Evolutionary conservation across 2,113 vertebrate species (phyloP), one percentile per base, ranked within the genome.

Genomic region (Amia ocellicauda): DNA sequence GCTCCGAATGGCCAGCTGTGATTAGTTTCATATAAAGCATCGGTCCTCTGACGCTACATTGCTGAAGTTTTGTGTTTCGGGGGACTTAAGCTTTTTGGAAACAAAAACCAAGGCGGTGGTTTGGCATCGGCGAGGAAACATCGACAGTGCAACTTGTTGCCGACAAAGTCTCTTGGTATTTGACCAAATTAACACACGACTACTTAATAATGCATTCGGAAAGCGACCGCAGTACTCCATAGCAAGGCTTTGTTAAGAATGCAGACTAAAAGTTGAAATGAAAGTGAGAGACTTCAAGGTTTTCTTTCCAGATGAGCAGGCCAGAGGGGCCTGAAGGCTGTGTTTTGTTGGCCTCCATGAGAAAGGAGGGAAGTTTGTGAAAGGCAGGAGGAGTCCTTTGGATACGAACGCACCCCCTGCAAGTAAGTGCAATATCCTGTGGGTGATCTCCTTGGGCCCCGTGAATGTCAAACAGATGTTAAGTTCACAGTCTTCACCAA

Each of bases 381-480:
- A 68, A 69, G 72, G 70, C 70, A 64, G 68, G 64, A 68, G 73
- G 70, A 70, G 70, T 71, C 75, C 60, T 26, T 60, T 71, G 79
- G 76, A 76, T 76, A 71, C 64, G 74, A 68, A 69, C 63, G 58
- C 72, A 69, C 69, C 77, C 77, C 73, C 70, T 78, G 72, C 75
- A 70, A 67, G 74, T 83, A 82, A 81, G 84, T 75, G 84, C 78
- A 87, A 88, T 89, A 86, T 88, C 86, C 89, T 87, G 86, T 85
- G 78, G 72, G 80, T 84, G 84, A 86, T 85, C 86, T 87, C 78
- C 81, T 73, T 68, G 68, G 82, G 79, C 71, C 73, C 64, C 10
- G 71, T 68, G 77, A 80, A 89, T 83, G 74, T 62, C 74, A 82
- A 87, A 82, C 89, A 90, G 86, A 89, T 89, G 89, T 87, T 75